phyloP scores from a whole-genome alignment of 2,888 invertebrate genomes.

The Netelia virgata region DNA sequence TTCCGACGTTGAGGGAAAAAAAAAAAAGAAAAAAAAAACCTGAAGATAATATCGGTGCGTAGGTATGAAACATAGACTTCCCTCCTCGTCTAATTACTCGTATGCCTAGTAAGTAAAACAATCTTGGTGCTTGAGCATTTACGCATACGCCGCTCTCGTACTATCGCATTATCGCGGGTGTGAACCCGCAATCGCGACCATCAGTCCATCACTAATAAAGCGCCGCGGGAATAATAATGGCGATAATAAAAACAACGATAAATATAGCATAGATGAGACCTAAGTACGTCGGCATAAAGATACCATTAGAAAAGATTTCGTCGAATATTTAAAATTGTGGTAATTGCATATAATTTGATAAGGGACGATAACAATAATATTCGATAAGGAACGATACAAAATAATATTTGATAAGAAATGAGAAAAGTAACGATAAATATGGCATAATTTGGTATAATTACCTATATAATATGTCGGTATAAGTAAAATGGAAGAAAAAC shows the following conservation, averaged over 20 bases:
- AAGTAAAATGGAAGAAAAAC: too few species aligned
- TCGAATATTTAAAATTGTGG: too few species aligned
- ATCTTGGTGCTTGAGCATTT: slow-evolving; percentile 2
- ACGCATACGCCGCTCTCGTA: background rate
- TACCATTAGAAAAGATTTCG: too few species aligned
- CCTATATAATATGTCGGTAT: too few species aligned
- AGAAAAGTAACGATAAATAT: too few species aligned
- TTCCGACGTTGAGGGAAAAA: background rate
- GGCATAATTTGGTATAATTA: too few species aligned
- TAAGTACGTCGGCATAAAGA: too few species aligned
- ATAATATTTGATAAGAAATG: too few species aligned
- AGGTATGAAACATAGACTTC: slow-evolving; percentile 49
- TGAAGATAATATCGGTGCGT: slow-evolving; percentile 65
- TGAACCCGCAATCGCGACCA: slow-evolving; percentile 52
- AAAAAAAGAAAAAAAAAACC: background rate
- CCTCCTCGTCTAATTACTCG: slow-evolving; percentile 68
- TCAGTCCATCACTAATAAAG: slow-evolving; percentile 40
- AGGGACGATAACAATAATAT: too few species aligned
- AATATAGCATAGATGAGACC: background rate
- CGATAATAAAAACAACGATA: slow-evolving; percentile 7
- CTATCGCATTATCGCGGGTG: slow-evolving; percentile 51
- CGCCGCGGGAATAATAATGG: slow-evolving; percentile 13
- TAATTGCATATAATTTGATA: too few species aligned
- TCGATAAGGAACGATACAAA: too few species aligned
- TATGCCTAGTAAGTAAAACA: slow-evolving; percentile 41